Evolutionary conservation across 2,888 invertebrate genomes (phyloP).

Genomic region (Tachystola acroxantha): DNA sequence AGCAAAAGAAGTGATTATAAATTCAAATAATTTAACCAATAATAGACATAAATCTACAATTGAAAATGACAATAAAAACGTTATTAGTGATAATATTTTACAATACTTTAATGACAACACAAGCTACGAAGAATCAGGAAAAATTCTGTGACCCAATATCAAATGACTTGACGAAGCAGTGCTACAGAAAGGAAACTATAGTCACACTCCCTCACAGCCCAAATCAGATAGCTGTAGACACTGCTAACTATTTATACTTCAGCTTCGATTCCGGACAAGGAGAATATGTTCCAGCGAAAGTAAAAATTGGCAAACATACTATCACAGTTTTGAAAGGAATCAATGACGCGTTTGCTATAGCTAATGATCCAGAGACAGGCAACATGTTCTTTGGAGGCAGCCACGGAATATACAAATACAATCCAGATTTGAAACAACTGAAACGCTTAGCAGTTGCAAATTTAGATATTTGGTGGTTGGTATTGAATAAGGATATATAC

Average conservation of each 20-base stretch:
- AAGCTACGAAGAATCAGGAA: conserved; percentile 1
- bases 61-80: not conserved
- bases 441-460: conserved; percentile 38
- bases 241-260: conserved; percentile 50
- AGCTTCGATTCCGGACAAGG: conserved; percentile 60
- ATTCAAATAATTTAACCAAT: too few relatives aligned
- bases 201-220: conserved; percentile 48
- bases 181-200: conserved; percentile 49
- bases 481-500: conserved; percentile 41
- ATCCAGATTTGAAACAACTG: conserved; percentile 28
- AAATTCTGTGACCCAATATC: conserved; percentile 40
- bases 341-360: conserved; percentile 59
- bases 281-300: conserved; percentile 48
- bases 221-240: conserved; percentile 56
- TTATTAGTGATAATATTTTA: not conserved
- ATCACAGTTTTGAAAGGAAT: conserved; percentile 52
- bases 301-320: conserved; percentile 42
- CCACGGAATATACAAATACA: conserved; percentile 57
- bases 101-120: not conserved
- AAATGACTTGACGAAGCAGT: conserved; percentile 34
- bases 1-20: too few relatives aligned
- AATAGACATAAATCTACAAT: too few relatives aligned
- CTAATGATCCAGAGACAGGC: conserved; percentile 29
- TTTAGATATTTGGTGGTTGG: conserved; percentile 63
- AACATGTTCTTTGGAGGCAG: conserved; percentile 62